Evolutionary conservation across 2,797 vertebrate species (phyloP).

Genomic region (Limnodromus scolopaceus): DNA sequence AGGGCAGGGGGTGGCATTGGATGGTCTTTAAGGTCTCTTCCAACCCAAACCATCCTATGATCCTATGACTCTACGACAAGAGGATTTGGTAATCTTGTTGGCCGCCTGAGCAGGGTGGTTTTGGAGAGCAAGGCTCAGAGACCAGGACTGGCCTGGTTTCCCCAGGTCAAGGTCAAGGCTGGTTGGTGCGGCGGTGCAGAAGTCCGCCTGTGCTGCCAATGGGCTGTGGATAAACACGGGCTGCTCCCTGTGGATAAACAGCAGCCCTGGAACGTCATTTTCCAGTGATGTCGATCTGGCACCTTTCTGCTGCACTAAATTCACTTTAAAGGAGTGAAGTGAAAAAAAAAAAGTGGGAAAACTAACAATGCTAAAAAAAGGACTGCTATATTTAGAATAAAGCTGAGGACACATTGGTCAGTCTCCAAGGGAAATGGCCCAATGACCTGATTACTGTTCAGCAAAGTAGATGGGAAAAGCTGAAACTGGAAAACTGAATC

Average conservation of each 20-base stretch:
- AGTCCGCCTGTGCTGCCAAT: background rate
- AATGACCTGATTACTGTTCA: conserved; percentile 75
- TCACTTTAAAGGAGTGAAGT: conserved; percentile 13
- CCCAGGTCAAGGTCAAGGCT: conserved; percentile 19
- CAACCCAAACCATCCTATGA: no score
- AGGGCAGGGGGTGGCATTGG: no score
- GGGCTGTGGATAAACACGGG: conserved; percentile 7
- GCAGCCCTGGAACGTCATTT: conserved; percentile 54
- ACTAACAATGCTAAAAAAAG: conserved; percentile 73
- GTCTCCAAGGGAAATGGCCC: conserved; percentile 74
- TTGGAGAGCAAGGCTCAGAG: background rate
- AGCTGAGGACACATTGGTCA: conserved; percentile 67
- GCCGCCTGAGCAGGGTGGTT: background rate
- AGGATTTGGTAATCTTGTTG: background rate
- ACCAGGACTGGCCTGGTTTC: background rate
- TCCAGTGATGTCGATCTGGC: conserved; percentile 69
- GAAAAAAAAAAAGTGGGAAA: conserved; percentile 23
- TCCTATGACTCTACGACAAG: background rate
- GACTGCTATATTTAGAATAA: conserved; percentile 72
- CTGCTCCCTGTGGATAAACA: conserved; percentile 22
- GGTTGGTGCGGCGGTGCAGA: background rate
- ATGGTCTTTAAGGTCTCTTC: no score
- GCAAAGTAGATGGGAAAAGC: conserved; percentile 69
- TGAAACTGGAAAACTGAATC: conserved; percentile 73
- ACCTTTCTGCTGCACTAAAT: conserved; percentile 40